These are phyloP conservation scores for Bombus breviceps DNA, from an alignment of 1,140 invertebrate species.

Conservation along the genomic window DNA sequence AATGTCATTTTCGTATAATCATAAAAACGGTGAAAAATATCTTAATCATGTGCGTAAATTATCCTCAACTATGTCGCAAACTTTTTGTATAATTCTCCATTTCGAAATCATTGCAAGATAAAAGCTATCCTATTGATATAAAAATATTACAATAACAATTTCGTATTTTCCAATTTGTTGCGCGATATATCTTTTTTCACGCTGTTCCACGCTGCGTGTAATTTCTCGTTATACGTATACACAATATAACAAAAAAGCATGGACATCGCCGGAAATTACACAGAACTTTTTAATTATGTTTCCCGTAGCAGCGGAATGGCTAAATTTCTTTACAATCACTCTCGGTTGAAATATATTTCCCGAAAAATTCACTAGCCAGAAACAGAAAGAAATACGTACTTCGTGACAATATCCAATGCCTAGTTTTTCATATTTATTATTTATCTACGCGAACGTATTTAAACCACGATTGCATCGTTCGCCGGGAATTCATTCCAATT, in stretches of 20 bases:
- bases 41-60: no score
- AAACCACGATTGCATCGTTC: background rate
- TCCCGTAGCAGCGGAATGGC: background rate
- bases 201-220: no score
- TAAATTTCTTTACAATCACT: background rate
- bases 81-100: background rate
- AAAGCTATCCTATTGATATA: background rate
- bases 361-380: background rate
- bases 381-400: background rate
- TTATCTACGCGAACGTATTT: background rate
- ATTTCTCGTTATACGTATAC: background rate
- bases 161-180: background rate
- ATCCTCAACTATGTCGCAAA: background rate
- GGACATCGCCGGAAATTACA: background rate
- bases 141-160: background rate
- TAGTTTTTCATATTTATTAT: background rate
- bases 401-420: no score
- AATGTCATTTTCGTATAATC: no score
- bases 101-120: background rate
- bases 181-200: background rate
- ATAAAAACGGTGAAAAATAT: background rate
- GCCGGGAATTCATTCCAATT: background rate
- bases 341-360: background rate
- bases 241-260: background rate
- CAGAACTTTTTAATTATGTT: slow-evolving; percentile 8